Conservation (phyloP, 2,888 invertebrate genomes). For the Lampropteryx suffumata region DNA sequence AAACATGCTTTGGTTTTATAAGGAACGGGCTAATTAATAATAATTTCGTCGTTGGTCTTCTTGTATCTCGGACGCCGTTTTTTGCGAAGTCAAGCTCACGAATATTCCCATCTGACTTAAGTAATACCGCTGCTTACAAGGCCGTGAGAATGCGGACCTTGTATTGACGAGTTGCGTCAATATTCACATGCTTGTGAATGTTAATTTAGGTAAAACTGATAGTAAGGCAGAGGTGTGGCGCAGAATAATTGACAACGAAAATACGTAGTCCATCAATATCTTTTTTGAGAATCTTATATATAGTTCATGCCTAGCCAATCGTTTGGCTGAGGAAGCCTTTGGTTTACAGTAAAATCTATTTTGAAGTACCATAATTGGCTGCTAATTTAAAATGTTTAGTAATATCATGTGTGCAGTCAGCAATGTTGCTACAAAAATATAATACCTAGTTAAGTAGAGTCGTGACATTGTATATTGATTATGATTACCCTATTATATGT, state of each 20-base stretch:
- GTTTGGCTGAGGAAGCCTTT: conserved; percentile 3
- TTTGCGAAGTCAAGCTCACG: no score
- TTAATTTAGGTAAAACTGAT: no score
- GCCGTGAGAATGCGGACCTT: no score
- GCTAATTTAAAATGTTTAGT: conserved; percentile 16
- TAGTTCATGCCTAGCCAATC: neutral
- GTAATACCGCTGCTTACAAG: no score
- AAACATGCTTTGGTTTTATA: no score
- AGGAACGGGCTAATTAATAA: no score
- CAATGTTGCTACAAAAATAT: conserved; percentile 12
- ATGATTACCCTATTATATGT: conserved; percentile 42
- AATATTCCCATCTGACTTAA: no score
- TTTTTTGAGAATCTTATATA: neutral
- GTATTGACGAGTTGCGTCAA: no score
- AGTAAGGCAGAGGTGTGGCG: no score
- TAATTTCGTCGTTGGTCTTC: no score
- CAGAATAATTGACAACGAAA: neutral
- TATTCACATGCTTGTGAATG: no score
- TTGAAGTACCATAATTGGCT: conserved; percentile 8
- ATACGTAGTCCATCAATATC: neutral
- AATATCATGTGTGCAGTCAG: conserved; percentile 4
- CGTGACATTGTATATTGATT: conserved; percentile 34
- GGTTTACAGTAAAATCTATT: conserved; percentile 7
- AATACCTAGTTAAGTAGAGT: conserved; percentile 14
- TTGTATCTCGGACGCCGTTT: no score